Evolutionary conservation across 2,113 vertebrate species (phyloP), one percentile per base, ranked within the genome.

Genomic region (Brachypodius melanocephalos): DNA sequence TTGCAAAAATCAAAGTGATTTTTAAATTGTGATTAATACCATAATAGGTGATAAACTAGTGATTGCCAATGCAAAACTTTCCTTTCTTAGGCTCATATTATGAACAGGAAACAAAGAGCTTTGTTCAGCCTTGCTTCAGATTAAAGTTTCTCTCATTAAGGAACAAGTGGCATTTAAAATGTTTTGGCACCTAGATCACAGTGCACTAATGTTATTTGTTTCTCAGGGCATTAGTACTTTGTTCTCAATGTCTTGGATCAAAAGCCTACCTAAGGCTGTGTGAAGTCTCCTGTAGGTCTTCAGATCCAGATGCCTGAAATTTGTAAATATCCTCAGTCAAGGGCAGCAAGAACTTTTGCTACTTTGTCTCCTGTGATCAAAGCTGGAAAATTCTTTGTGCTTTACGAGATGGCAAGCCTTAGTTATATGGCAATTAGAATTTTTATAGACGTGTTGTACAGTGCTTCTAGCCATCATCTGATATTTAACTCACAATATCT

Each of bases 401-500:
- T 89, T 94, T 88, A 74, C 69, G 31, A 75, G 52, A 90, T 42
- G 38, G 15, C 74, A 58, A 93, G 31, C 5, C 43, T 93, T 80
- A 89, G 51, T 84, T 95, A 54, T 65, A 51, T 14, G 49, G 31
- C 55, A 89, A 74, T 45, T 93, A 76, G 21, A 24, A 82, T 84
- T 42, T 67, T 92, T 81, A 78, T 11, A 89, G 40, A 36, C 89
- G 29, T 55, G 32, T 78, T 96, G 94, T 92, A 90, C 59, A 85
- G 25, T 14, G 54, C 40, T 85, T 91, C 73, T 82, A 90, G 62
- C 24, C 57, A 76, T 89, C 38, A 75, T 88, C 75, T 96, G 87
- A 88, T 92, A 85, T 94, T 78, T 96, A 96, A 88, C 38, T 97
- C 78, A 59, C 10, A 88, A 45, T 85, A 86, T 43, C 58, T 88